These are phyloP conservation scores for Leucoraja erinaceus DNA, from an alignment of 2,113 vertebrate genomes.

Conservation along the genomic window DNA sequence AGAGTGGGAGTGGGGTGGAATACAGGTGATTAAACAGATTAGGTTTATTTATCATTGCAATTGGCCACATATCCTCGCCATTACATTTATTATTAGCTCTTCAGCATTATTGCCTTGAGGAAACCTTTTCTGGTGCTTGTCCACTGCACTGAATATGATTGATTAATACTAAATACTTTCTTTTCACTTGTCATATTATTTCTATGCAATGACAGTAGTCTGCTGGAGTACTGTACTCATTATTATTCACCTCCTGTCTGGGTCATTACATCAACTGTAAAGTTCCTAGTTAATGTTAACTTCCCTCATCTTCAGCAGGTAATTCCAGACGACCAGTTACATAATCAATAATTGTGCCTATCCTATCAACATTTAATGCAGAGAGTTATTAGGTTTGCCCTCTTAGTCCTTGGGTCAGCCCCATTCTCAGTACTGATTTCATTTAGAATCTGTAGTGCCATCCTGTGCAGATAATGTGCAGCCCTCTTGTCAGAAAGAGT, in stretches of 20 bases:
- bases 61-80: neutral
- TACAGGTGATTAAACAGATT: neutral
- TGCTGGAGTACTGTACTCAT: conserved; percentile 32
- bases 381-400: conserved; percentile 59
- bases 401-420: conserved; percentile 59
- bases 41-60: conserved; percentile 20
- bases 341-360: conserved; percentile 56
- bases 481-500: conserved; percentile 60
- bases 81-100: conserved; percentile 26
- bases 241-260: conserved; percentile 27
- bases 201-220: conserved; percentile 8
- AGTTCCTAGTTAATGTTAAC: conserved; percentile 31
- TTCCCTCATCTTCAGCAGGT: conserved; percentile 48
- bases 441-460: conserved; percentile 65
- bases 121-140: neutral
- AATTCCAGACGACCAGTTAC: conserved; percentile 56
- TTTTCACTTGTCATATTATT: conserved; percentile 16
- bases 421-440: conserved; percentile 64
- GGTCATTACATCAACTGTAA: conserved; percentile 29
- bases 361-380: conserved; percentile 58
- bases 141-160: neutral
- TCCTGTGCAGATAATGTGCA: conserved; percentile 56
- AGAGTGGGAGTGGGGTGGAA: neutral
- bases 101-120: conserved; percentile 7
- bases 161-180: conserved; percentile 19